phyloP scores from a whole-genome alignment of 2,113 vertebrate species.

The Hymenochirus boettgeri region DNA sequence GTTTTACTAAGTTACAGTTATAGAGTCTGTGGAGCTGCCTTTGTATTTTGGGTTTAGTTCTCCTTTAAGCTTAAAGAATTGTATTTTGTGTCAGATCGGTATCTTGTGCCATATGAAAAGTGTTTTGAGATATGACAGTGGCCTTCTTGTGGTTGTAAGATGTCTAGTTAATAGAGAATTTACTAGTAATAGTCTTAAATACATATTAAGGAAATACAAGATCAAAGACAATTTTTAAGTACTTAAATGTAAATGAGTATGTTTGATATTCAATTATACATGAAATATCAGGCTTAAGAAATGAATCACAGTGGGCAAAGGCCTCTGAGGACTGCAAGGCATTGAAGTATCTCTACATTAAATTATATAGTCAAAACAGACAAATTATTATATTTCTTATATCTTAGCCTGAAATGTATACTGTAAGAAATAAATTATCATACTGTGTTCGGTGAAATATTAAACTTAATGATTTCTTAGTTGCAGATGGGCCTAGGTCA shows the following conservation, averaged over 20 bases:
- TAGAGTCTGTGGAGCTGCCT: too few species aligned
- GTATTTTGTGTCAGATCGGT: too few species aligned
- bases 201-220: constrained; percentile 31
- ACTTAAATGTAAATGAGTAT: constrained; percentile 32
- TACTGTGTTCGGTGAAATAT: not conserved
- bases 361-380: constrained; percentile 23
- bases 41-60: too few species aligned
- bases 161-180: not conserved
- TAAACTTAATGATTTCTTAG: too few species aligned
- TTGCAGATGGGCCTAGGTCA: not conserved
- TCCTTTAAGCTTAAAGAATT: too few species aligned
- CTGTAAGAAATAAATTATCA: constrained; percentile 5
- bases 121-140: too few species aligned
- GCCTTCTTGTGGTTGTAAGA: too few species aligned
- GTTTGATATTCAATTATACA: constrained; percentile 40
- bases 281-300: constrained; percentile 23
- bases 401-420: not conserved
- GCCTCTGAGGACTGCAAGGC: constrained; percentile 18
- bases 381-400: constrained; percentile 15
- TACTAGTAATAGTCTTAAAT: constrained; percentile 14
- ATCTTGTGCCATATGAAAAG: too few species aligned
- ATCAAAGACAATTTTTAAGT: constrained; percentile 26
- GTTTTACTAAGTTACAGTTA: too few species aligned
- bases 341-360: constrained; percentile 11
- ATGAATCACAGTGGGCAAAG: constrained; percentile 4